Conservation (phyloP, 2,113 vertebrate genomes). For the Aegypius monachus region DNA sequence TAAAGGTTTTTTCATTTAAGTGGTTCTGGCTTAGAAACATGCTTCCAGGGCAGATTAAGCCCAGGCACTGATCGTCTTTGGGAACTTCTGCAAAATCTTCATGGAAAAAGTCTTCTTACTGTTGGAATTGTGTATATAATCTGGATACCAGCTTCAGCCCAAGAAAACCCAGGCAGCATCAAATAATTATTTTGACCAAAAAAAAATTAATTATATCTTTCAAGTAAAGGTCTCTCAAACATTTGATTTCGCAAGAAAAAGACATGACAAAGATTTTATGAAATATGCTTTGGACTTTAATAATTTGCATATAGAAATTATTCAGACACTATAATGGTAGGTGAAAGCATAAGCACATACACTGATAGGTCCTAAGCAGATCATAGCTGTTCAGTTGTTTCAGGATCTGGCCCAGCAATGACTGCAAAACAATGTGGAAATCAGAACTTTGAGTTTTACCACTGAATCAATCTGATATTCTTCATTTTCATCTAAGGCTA, state of each 20-base stretch:
- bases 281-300: background rate
- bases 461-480: background rate
- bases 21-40: background rate
- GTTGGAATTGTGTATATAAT: background rate
- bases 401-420: background rate
- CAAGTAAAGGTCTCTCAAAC: background rate
- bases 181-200: background rate
- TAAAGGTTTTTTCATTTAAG: background rate
- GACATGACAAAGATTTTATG: background rate
- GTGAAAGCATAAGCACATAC: background rate
- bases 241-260: background rate
- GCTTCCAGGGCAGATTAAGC: conserved; percentile 12
- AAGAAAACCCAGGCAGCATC: background rate
- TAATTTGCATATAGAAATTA: background rate
- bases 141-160: background rate
- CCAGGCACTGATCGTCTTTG: background rate
- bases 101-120: background rate
- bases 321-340: background rate
- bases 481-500: background rate
- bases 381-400: background rate
- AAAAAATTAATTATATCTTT: background rate
- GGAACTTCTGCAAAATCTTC: background rate
- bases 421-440: background rate
- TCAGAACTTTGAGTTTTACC: background rate
- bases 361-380: background rate